Base-by-base conservation (phyloP, 2,888 invertebrate species). In the Thelaira solivaga region DNA sequence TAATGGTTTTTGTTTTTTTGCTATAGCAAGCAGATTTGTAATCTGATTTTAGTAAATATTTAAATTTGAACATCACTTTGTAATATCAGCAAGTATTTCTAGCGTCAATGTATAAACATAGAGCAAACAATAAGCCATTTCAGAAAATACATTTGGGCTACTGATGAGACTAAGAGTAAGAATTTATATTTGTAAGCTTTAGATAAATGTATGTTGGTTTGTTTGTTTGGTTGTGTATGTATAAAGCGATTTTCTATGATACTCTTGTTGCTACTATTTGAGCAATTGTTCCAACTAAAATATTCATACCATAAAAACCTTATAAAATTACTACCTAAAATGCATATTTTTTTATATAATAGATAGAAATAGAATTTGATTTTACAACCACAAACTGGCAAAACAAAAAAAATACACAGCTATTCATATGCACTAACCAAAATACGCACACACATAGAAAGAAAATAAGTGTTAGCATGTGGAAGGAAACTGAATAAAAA, bases 251-350 rank as follows among this genome's bases (percentile, higher is more conserved):
- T 55, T 29, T 55, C 31, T 74, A 26, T 24, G 41, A 51, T 39
- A 29, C 68, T 64, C 43, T 29, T 59, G 45, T 69, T 83, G 84
- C 83, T 79, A 81, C 83, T 84, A 82, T 82, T 85, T 82, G 78
- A 83, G 82, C 84, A 85, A 83, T 86, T 83, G 84, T 85, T 84
- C 83, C 85, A 84, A 86, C 86, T 84, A 84, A n/a, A 85, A 83
- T 41, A 73, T 24, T 20, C 67, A 79, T 78, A 67, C 75, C 55
- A 75, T 67, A 61, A 69, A 57, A 72, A 47, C 36, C 55, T 69
- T 41, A 49, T 51, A 43, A 22, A 65, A 55, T 59, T 61, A 59
- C 67, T 29, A 34, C 41, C 18, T 72, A 64, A 68, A 73, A 73
- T 73, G 55, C 61, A 73, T 62, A 45, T 62, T 53, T 57, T 49